Percentiles rank a stretch among this genome's conserved stretches.
Conservation (phyloP, 2,888 invertebrate genomes). For the Pollenia griseotomentosa region DNA sequence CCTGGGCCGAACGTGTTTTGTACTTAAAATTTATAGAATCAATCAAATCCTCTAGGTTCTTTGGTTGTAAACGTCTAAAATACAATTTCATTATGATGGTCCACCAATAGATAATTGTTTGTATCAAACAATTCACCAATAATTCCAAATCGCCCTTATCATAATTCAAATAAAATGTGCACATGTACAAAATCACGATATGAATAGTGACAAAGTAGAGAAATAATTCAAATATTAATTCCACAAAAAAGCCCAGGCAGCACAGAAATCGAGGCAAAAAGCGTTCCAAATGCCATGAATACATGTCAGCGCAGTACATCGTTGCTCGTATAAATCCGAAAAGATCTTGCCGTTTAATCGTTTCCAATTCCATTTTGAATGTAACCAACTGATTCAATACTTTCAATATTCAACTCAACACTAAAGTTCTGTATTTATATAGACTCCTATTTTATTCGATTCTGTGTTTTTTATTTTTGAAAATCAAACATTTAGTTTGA, state of each 20-base stretch:
- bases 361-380: slow-evolving; percentile 4
- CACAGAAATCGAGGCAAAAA: slow-evolving; percentile 20
- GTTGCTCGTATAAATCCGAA: slow-evolving; percentile 76
- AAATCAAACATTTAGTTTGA: background rate
- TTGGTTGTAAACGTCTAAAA: slow-evolving; percentile 77
- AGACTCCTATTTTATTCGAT: background rate
- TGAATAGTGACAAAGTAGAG: slow-evolving; percentile 77
- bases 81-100: slow-evolving; percentile 78
- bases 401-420: slow-evolving; percentile 5
- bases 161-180: slow-evolving; percentile 77
- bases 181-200: slow-evolving; percentile 77
- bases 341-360: slow-evolving; percentile 75
- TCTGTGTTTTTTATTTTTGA: background rate
- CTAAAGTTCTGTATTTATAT: background rate
- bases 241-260: slow-evolving; percentile 20
- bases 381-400: background rate
- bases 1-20: slow-evolving; percentile 76
- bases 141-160: slow-evolving; percentile 78
- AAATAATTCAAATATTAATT: slow-evolving; percentile 76
- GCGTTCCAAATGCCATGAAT: slow-evolving; percentile 69
- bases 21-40: slow-evolving; percentile 76
- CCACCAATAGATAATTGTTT: slow-evolving; percentile 79
- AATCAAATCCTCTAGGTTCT: slow-evolving; percentile 73
- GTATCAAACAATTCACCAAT: slow-evolving; percentile 78
- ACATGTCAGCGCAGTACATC: slow-evolving; percentile 77